These are phyloP conservation scores for Asteroscopus sphinx DNA, from an alignment of 2,888 invertebrate genomes.

Conservation along the genomic window DNA sequence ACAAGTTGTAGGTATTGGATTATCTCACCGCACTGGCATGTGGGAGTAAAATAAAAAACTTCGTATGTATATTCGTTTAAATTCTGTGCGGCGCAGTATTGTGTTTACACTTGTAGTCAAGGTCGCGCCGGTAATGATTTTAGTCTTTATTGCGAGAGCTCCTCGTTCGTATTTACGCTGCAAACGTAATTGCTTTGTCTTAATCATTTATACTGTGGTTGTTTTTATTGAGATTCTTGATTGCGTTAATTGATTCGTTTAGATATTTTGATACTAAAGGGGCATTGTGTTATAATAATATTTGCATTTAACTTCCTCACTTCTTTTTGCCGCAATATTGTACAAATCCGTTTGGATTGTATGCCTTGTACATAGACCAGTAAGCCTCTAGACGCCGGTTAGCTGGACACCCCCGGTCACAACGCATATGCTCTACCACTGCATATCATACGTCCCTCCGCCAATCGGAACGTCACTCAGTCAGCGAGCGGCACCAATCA, in stretches of 20 bases:
- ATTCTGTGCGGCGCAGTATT: constrained; percentile 54
- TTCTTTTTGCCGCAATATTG: no score
- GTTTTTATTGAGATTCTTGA: constrained; percentile 26
- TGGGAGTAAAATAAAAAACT: constrained; percentile 40
- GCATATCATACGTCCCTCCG: no score
- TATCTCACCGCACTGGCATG: constrained; percentile 55
- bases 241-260: constrained; percentile 6
- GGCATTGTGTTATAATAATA: not conserved
- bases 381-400: no score
- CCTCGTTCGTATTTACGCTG: constrained; percentile 28
- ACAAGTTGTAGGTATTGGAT: constrained; percentile 42
- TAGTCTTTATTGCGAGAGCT: constrained; percentile 47
- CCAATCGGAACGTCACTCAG: no score
- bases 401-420: no score
- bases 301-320: no score
- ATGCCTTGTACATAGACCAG: no score
- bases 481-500: no score
- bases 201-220: constrained; percentile 38
- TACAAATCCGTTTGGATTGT: no score
- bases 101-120: constrained; percentile 51
- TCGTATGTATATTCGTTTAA: constrained; percentile 50
- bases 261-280: not conserved
- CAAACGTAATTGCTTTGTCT: constrained; percentile 26
- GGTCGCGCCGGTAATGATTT: constrained; percentile 55
- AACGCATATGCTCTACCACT: no score